These are phyloP conservation scores for Myzus persicae DNA, from an alignment of 1,140 invertebrate species.

Conservation along the genomic window DNA sequence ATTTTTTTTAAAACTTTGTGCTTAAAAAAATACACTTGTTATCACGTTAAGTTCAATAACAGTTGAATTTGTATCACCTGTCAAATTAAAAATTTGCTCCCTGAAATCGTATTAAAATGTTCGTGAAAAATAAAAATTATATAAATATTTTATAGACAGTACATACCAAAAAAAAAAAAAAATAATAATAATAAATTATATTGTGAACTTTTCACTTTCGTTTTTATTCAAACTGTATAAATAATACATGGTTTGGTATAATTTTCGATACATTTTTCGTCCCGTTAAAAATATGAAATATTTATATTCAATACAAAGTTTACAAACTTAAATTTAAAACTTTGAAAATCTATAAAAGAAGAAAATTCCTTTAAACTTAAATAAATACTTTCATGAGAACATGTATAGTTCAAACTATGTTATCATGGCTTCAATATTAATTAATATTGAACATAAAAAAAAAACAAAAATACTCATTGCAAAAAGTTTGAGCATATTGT, in stretches of 20 bases:
- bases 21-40: neutral
- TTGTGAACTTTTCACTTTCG: neutral
- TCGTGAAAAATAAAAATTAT: neutral
- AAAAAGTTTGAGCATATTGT: neutral
- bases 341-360: neutral
- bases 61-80: neutral
- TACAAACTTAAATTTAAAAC: neutral
- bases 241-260: neutral
- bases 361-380: neutral
- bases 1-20: neutral
- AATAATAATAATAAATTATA: slow-evolving; percentile 18
- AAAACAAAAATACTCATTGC: neutral
- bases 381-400: neutral
- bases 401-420: neutral
- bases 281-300: slow-evolving; percentile 5
- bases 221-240: slow-evolving; percentile 10
- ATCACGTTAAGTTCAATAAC: neutral
- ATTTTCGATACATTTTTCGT: neutral
- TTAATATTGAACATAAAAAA: neutral
- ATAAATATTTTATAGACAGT: neutral
- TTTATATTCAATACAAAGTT: slow-evolving; percentile 17
- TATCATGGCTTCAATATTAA: neutral
- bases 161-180: neutral
- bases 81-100: neutral
- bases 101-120: neutral